Conservation (phyloP, 2,797 vertebrate genomes). For the Cossypha polioptera region DNA sequence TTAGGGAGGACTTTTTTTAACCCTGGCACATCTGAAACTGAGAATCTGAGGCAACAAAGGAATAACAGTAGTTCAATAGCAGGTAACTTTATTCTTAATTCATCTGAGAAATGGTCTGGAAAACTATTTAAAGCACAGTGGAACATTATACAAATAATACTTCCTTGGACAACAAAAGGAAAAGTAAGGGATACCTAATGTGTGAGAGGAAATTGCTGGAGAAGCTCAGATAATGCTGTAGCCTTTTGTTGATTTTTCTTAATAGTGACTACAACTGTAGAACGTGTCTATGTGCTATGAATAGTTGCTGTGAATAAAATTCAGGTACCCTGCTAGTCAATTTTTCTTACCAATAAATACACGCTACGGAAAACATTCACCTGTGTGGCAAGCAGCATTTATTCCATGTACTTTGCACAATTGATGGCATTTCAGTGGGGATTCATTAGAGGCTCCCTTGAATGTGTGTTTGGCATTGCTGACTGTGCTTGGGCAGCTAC, state of each 20-base stretch:
- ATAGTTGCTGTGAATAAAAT: neutral
- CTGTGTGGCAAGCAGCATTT: neutral
- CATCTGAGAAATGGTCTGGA: neutral
- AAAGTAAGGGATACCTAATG: neutral
- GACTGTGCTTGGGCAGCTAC: neutral
- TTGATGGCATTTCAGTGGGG: neutral
- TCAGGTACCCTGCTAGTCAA: neutral
- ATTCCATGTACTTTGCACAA: neutral
- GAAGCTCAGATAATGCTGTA: neutral
- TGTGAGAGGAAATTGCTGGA: constrained; percentile 26
- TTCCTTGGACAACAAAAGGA: neutral
- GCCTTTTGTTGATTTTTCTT: constrained; percentile 27
- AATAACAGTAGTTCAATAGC: neutral
- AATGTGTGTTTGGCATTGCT: neutral
- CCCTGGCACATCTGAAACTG: constrained; percentile 2
- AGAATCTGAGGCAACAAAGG: neutral
- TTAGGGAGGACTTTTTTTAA: neutral
- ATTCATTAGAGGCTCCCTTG: neutral
- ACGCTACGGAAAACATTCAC: neutral
- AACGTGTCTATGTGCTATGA: neutral
- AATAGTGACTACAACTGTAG: neutral
- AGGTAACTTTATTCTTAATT: neutral
- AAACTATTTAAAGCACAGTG: neutral
- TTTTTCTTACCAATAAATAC: constrained; percentile 13
- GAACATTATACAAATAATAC: neutral